Evolutionary conservation across 2,113 vertebrate genomes (phyloP).

Genomic region (Numenius arquata): DNA sequence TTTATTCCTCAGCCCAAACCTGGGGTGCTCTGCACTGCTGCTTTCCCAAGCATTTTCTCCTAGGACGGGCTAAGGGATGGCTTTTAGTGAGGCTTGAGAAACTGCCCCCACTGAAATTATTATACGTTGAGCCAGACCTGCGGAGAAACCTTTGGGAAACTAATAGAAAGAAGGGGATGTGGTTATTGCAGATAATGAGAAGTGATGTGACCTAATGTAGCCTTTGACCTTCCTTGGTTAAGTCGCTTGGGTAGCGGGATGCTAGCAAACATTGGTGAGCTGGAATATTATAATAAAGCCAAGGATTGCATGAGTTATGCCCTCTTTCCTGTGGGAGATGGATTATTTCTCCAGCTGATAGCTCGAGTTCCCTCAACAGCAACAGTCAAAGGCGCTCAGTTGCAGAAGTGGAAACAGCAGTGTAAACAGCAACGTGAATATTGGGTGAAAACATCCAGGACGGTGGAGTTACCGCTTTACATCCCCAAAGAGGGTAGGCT

Average conservation of each 20-base stretch:
- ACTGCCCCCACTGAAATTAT: background rate
- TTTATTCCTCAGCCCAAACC: background rate
- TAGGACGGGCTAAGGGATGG: background rate
- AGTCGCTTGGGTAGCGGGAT: background rate
- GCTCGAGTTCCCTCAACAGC: background rate
- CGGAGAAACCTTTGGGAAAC: background rate
- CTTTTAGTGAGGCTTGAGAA: background rate
- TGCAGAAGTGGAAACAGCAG: background rate
- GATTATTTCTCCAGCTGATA: background rate
- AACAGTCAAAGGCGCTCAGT: background rate
- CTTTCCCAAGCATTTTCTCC: background rate
- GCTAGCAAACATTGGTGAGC: background rate
- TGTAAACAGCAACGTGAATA: background rate
- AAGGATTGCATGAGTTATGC: background rate
- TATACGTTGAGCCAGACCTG: background rate
- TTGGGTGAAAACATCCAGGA: background rate
- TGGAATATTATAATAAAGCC: background rate
- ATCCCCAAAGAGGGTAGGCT: fast-evolving
- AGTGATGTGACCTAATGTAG: background rate
- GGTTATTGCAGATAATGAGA: background rate
- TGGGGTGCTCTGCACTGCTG: background rate
- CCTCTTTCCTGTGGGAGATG: background rate
- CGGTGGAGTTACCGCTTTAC: fast-evolving
- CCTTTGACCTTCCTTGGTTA: background rate
- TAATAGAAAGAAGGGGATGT: background rate